Evolutionary conservation across 2,888 invertebrate species (phyloP).

Genomic region (Pterostichus madidus): DNA sequence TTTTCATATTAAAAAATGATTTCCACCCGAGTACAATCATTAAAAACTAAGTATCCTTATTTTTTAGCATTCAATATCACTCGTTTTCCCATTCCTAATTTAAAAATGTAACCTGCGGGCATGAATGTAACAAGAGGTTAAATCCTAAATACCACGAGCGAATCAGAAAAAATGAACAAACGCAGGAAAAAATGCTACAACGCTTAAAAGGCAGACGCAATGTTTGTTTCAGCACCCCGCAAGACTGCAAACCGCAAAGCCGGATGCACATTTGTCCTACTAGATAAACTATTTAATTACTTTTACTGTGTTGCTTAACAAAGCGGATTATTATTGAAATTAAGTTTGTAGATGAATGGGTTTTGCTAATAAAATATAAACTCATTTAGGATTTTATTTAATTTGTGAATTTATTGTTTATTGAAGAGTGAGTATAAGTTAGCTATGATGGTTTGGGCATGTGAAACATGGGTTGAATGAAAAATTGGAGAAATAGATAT

Average conservation of each 20-base stretch:
- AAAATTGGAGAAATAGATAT: too few species aligned
- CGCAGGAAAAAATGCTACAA: neutral
- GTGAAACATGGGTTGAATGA: too few species aligned
- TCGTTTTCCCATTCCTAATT: slow-evolving; percentile 47
- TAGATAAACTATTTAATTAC: neutral
- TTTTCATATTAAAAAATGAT: slow-evolving; percentile 48
- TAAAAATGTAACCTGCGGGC: slow-evolving; percentile 46
- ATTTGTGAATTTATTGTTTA: too few species aligned
- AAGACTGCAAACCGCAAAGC: neutral
- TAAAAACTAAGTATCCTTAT: slow-evolving; percentile 52
- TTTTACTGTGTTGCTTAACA: neutral
- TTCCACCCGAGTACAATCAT: slow-evolving; percentile 42
- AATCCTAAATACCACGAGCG: slow-evolving; percentile 43
- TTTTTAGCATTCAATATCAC: slow-evolving; percentile 16
- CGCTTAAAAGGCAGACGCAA: slow-evolving; percentile 18
- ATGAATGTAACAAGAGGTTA: slow-evolving; percentile 13
- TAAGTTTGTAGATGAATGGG: neutral
- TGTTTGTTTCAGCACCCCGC: slow-evolving; percentile 39
- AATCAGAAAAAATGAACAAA: slow-evolving; percentile 46
- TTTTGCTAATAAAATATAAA: too few species aligned
- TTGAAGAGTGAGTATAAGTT: too few species aligned
- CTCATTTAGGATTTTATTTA: too few species aligned
- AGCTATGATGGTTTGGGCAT: too few species aligned
- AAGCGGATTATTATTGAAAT: slow-evolving; percentile 14
- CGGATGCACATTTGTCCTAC: neutral